Base-by-base conservation (phyloP, 2,888 invertebrate species). In the Rhagonycha fulva region DNA sequence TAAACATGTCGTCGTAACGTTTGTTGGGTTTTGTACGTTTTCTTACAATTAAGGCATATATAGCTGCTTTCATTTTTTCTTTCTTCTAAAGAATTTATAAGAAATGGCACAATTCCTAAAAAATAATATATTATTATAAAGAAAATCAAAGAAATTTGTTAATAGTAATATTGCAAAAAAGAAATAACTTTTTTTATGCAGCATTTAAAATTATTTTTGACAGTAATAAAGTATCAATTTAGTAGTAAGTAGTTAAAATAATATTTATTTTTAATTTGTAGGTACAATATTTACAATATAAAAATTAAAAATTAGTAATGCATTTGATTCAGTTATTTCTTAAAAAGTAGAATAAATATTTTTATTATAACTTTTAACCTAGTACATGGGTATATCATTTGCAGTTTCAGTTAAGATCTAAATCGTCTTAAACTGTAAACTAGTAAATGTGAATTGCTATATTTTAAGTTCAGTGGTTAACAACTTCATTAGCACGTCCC, bases 1-100 rank as follows among this genome's bases (percentile, higher is more conserved):
- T 92, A 91, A 81, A 91, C 90, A 87, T 93, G 93, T 14, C 92
- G 78, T 62, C 81, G 79, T 26, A 83, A 62, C 1, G 81, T 76
- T 72, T 76, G 78, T 74, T 80, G 77, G 23, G 73, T 63, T 78
- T 77, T 81, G 62, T 80, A 82, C 3, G 60, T 67, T 74, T 79
- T 80, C 9, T 74, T 61, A 62, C 82, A 82, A 63, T 78, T 78
- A 10, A 70, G 62, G 28, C 81, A 81, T 23, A 72, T 11, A 14
- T 66, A 66, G 9, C 14, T 23, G 14, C 14, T 24, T n/a, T 26
- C 63, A 24, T 9, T 10, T 9, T 66, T 26, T 26, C 63, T 24
- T 66, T 66, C 26, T 66, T 24, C 26, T 24, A 66, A n/a, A 19
- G 63, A 66, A 66, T 19, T 66, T 24, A 66, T n/a, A 24, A 66